These are phyloP conservation scores for Blennius ocellaris DNA, from an alignment of 2,113 vertebrate genomes.

Conservation along the genomic window DNA sequence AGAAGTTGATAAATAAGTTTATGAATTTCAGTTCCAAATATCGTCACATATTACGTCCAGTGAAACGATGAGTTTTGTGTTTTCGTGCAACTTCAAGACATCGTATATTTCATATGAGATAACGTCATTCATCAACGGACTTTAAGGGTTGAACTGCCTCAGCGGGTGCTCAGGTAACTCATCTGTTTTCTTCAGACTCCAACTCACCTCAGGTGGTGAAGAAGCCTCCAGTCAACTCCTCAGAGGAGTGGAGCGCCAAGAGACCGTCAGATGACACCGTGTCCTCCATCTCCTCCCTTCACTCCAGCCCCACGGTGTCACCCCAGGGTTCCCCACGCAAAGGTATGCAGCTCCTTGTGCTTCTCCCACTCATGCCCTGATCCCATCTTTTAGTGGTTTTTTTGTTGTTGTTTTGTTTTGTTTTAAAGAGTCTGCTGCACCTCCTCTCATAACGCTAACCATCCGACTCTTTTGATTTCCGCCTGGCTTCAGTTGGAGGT, in stretches of 20 bases:
- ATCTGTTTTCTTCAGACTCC: slow-evolving; percentile 75
- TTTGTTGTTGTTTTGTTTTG: too few species aligned
- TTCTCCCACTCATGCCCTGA: background rate
- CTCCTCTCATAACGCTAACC: too few species aligned
- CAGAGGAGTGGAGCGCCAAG: slow-evolving; percentile 87
- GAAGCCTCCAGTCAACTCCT: slow-evolving; percentile 83
- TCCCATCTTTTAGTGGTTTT: background rate
- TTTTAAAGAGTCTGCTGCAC: background rate
- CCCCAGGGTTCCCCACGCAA: slow-evolving; percentile 93
- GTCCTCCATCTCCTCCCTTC: slow-evolving; percentile 89
- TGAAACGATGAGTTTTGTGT: too few species aligned
- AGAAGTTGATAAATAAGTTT: too few species aligned
- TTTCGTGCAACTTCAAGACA: too few species aligned
- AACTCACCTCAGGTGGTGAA: slow-evolving; percentile 86
- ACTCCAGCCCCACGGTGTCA: slow-evolving; percentile 92
- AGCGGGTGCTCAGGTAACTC: background rate
- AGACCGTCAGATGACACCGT: slow-evolving; percentile 88
- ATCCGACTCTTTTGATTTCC: background rate
- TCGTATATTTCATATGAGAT: too few species aligned
- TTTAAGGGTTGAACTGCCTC: too few species aligned
- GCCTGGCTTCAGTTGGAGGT: slow-evolving; percentile 79
- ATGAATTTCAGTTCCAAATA: too few species aligned
- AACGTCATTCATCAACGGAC: too few species aligned
- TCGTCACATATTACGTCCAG: too few species aligned
- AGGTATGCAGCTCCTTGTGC: slow-evolving; percentile 78